phyloP scores from a whole-genome alignment of 2,888 invertebrate species.

The Archips xylosteana region DNA sequence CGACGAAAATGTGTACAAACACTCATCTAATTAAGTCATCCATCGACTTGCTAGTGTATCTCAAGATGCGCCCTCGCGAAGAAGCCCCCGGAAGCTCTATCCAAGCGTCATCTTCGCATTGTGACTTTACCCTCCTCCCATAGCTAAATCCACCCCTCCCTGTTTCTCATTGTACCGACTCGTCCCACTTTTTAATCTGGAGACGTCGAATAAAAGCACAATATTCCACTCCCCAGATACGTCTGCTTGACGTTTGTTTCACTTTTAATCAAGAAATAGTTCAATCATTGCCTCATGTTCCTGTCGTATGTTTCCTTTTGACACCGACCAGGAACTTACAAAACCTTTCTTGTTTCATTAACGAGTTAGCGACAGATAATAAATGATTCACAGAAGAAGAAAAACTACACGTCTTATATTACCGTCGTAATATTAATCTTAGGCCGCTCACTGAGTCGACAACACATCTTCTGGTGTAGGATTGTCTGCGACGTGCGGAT shows the following conservation, averaged over 20 bases:
- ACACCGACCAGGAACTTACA: conserved; percentile 21
- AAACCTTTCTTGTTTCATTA: conserved; percentile 28
- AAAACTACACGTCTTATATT: conserved; percentile 64
- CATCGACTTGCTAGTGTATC: conserved; percentile 32
- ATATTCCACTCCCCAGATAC: conserved; percentile 66
- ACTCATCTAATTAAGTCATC: conserved; percentile 17
- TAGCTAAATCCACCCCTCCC: conserved; percentile 59
- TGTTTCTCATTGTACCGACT: conserved; percentile 68
- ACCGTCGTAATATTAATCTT: conserved; percentile 66
- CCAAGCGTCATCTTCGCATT: conserved; percentile 67
- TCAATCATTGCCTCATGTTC: conserved; percentile 51
- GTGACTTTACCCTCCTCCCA: conserved; percentile 65
- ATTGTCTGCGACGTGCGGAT: conserved; percentile 65
- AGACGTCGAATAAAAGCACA: conserved; percentile 80
- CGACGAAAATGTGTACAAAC: conserved; percentile 14
- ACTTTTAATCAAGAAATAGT: conserved; percentile 71
- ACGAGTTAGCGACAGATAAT: conserved; percentile 46
- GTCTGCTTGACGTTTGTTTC: conserved; percentile 69
- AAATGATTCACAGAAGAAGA: conserved; percentile 56
- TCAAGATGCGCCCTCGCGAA: conserved; percentile 47
- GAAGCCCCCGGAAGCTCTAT: conserved; percentile 57
- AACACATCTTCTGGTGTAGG: conserved; percentile 64
- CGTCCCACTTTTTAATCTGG: conserved; percentile 81
- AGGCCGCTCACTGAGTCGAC: conserved; percentile 57
- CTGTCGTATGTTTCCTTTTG: conserved; percentile 24